phyloP scores from a whole-genome alignment of 2,797 vertebrate species.

The Bradypodion pumilum region DNA sequence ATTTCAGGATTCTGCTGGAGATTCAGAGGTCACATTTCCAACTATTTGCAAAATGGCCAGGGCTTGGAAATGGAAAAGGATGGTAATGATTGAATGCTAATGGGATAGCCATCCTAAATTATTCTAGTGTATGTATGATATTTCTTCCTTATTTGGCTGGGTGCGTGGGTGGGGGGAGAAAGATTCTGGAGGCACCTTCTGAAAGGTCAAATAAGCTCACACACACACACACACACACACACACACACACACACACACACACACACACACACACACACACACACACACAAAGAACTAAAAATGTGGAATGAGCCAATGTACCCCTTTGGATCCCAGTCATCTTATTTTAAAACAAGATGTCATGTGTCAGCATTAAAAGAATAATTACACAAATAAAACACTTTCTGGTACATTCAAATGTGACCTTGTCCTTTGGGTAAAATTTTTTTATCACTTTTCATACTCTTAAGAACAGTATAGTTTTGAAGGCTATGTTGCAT shows the following conservation, averaged over 20 bases:
- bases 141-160: not conserved
- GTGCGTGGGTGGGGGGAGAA: no score
- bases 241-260: no score
- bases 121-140: not conserved
- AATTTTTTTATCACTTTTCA: slow-evolving; percentile 46
- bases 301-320: not conserved
- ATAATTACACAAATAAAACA: slow-evolving; percentile 26
- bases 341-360: not conserved
- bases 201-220: not conserved
- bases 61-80: not conserved
- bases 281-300: no score
- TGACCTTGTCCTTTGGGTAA: slow-evolving; percentile 56
- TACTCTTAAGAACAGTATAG: slow-evolving; percentile 43
- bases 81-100: not conserved
- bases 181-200: not conserved
- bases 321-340: not conserved
- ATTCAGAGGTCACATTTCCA: not conserved
- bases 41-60: not conserved
- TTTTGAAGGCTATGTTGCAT: slow-evolving; percentile 51
- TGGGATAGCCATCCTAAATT: not conserved
- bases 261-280: no score
- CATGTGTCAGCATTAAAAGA: slow-evolving; percentile 60
- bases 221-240: no score
- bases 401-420: slow-evolving; percentile 47
- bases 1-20: not conserved